Evolutionary conservation across 2,888 invertebrate genomes (phyloP).

Genomic region (Nomada hirtipes): DNA sequence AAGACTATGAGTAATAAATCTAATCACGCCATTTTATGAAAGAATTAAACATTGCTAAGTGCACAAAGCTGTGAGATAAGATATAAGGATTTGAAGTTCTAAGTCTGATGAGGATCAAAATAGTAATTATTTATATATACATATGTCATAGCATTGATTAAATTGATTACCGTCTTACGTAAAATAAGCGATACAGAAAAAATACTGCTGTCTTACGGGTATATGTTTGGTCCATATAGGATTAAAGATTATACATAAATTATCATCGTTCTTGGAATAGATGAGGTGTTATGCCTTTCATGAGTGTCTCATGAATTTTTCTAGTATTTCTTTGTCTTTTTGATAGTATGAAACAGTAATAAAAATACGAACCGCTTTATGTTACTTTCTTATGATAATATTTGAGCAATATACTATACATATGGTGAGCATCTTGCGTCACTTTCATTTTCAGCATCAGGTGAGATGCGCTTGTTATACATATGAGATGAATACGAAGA

Average conservation of each 20-base stretch:
- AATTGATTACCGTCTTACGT: conserved; percentile 11
- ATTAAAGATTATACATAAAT: conserved; percentile 63
- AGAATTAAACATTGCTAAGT: conserved; percentile 24
- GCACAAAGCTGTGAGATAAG: conserved; percentile 51
- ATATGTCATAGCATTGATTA: conserved; percentile 1
- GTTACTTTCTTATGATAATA: conserved; percentile 29
- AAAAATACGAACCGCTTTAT: conserved; percentile 43
- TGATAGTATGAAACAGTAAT: conserved; percentile 40
- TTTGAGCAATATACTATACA: conserved; percentile 25
- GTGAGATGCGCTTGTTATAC: conserved; percentile 18
- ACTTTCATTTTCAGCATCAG: conserved; percentile 29
- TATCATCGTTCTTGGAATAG: conserved; percentile 47
- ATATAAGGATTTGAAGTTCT: conserved; percentile 26
- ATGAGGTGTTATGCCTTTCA: conserved; percentile 34
- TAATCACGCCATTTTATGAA: conserved; percentile 36
- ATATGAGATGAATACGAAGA: conserved; percentile 8
- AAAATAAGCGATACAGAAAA: conserved; percentile 14
- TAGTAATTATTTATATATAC: conserved; percentile 9
- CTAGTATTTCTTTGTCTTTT: conserved; percentile 43
- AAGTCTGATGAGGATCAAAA: conserved; percentile 30
- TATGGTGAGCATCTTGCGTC: conserved; percentile 10
- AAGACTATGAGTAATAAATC: background rate
- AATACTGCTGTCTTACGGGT: conserved; percentile 24
- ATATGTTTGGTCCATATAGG: conserved; percentile 54
- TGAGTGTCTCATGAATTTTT: conserved; percentile 32